Conservation (phyloP, 1,140 invertebrate species). For the Drosophila quadrilineata region DNA sequence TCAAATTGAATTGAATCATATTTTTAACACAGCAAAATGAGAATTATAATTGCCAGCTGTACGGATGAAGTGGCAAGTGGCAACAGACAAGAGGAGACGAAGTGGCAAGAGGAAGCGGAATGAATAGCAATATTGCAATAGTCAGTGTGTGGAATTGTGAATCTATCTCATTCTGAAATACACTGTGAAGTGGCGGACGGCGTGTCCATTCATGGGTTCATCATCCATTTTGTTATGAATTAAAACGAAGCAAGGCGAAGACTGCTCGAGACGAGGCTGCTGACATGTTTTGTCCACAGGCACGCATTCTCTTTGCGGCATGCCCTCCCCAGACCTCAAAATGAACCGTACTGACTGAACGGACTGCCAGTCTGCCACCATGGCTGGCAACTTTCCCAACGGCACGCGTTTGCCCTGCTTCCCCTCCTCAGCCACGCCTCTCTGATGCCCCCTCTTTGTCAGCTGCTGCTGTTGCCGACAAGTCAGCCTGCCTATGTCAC, state of each 20-base stretch:
- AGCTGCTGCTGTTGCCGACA: constrained; percentile 42
- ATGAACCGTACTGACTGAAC: constrained; percentile 21
- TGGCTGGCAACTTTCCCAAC: constrained; percentile 73
- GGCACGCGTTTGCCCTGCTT: constrained; percentile 55
- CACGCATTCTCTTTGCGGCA: constrained; percentile 73
- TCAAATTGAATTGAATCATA: constrained; percentile 72
- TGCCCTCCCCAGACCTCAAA: constrained; percentile 23
- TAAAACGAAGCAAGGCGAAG: constrained; percentile 44
- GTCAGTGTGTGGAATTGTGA: too few species aligned
- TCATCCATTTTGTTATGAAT: constrained; percentile 49
- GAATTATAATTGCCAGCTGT: constrained; percentile 77
- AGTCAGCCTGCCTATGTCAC: constrained; percentile 70
- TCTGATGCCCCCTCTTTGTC: constrained; percentile 4
- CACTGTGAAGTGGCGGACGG: too few species aligned
- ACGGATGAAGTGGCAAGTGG: constrained; percentile 10
- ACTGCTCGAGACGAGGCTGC: constrained; percentile 58
- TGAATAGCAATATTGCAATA: too few species aligned
- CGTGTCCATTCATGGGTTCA: constrained; percentile 62
- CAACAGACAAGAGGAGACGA: too few species aligned
- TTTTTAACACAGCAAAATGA: constrained; percentile 71
- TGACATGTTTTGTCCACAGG: constrained; percentile 79
- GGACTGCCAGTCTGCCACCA: constrained; percentile 14
- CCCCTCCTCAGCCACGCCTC: neutral
- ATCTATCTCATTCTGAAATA: too few species aligned
- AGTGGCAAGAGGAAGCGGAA: too few species aligned